These are phyloP conservation scores for Clarias platycephalus DNA, from an alignment of 2,797 vertebrate genomes.

Conservation along the genomic window DNA sequence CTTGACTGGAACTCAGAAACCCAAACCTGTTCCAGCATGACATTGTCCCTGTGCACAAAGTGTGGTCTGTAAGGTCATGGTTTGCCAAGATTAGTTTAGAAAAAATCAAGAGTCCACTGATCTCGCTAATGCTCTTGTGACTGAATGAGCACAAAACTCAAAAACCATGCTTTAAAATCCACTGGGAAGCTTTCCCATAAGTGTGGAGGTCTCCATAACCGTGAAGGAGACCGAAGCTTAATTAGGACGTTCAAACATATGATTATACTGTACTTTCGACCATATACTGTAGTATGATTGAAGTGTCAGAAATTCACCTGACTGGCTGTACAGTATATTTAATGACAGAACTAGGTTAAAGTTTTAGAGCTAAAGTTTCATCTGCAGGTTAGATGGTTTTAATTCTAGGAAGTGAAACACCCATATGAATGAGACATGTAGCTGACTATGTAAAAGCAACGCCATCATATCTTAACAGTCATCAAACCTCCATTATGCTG, in stretches of 20 bases:
- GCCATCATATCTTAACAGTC: neutral
- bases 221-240: neutral
- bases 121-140: neutral
- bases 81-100: neutral
- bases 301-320: neutral
- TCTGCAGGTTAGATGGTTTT: neutral
- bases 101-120: neutral
- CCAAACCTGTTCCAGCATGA: neutral
- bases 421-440: neutral
- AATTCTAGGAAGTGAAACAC: slow-evolving; percentile 7
- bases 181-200: no score
- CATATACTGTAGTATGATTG: neutral
- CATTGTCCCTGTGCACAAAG: neutral
- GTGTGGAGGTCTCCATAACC: neutral
- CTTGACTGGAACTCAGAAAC: neutral
- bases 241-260: neutral
- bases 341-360: neutral
- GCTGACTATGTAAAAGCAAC: neutral
- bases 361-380: neutral
- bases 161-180: neutral
- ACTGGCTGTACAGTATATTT: neutral
- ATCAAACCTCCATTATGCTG: neutral
- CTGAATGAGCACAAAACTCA: neutral
- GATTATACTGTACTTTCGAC: neutral
- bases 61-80: neutral